Base-by-base conservation (phyloP, 1,140 invertebrate genomes). In the Nymphalis io region DNA sequence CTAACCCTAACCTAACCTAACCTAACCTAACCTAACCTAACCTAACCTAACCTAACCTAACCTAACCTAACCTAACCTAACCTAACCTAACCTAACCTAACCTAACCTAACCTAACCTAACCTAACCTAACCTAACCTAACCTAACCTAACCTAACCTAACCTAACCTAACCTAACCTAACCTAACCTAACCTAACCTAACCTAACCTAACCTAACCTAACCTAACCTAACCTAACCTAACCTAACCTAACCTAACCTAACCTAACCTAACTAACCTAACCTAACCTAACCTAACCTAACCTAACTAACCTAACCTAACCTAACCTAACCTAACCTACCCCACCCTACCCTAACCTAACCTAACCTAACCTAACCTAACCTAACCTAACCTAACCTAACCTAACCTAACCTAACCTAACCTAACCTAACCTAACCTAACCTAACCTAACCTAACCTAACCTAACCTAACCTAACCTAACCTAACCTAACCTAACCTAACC, bases 381-480 rank as follows among this genome's bases (percentile, higher is more conserved):
- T 60, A 60, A 40, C 58, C 58, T 60, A 60, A 39, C 33, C 58
- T 60, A 60, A 60, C 58, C 58, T 60, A 60, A 60, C 58, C 58
- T 60, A 60, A 60, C 58, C 58, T 60, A 60, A 60, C 58, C 58
- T 40, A 59, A 60, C 58, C 58, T 60, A 60, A 60, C 58, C 58
- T 60, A 60, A 60, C 58, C 38, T 60, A 60, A 60, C 58, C 58
- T 60, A 60, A 60, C 58, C 58, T 60, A 60, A 60, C 58, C 58
- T 60, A 60, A 60, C 58, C 58, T 60, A 60, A 60, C 58, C 58
- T 60, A 60, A 60, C 58, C 58, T 60, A 60, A 60, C 58, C 58
- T 60, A 60, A 60, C 58, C 58, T 60, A 60, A 60, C 58, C 58
- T 60, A 60, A 60, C 58, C 58, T 60, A 60, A 60, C 58, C 58